A percentile compares a stretch with the other conserved stretches of the same genome.
Conservation (phyloP, 1,140 invertebrate species). For the Anagrus nilaparvatae region DNA sequence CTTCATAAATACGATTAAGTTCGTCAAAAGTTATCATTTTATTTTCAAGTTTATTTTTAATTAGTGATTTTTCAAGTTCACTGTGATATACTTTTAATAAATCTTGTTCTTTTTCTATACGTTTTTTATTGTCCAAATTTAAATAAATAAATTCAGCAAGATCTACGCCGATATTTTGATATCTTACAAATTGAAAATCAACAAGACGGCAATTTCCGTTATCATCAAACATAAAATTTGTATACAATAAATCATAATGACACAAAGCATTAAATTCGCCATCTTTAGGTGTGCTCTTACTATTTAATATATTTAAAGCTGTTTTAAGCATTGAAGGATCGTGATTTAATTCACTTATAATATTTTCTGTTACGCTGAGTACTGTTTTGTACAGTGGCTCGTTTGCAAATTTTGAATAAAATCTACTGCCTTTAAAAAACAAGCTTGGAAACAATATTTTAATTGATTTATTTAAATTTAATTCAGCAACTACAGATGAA, state of each 20-base stretch:
- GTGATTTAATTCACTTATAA: neutral
- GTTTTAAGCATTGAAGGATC: neutral
- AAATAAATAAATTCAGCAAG: neutral
- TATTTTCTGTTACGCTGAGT: neutral
- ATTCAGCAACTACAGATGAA: neutral
- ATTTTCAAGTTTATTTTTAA: neutral
- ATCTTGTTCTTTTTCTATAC: neutral
- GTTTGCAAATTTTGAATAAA: neutral
- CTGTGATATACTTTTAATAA: neutral
- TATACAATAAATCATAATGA: constrained; percentile 4
- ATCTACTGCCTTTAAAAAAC: neutral
- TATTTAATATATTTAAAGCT: neutral
- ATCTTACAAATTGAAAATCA: constrained; percentile 3
- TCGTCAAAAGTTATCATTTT: neutral
- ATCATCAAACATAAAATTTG: constrained; percentile 5
- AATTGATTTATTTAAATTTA: neutral
- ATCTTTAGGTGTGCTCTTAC: neutral
- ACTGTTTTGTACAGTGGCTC: neutral
- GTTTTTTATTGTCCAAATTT: neutral
- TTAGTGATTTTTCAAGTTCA: neutral
- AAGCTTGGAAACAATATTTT: neutral
- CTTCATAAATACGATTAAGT: neutral
- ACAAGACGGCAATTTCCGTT: neutral
- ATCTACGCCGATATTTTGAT: neutral
- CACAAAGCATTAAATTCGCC: neutral